Base-by-base conservation (phyloP, 1,140 invertebrate genomes). In the Zophobas atratus region DNA sequence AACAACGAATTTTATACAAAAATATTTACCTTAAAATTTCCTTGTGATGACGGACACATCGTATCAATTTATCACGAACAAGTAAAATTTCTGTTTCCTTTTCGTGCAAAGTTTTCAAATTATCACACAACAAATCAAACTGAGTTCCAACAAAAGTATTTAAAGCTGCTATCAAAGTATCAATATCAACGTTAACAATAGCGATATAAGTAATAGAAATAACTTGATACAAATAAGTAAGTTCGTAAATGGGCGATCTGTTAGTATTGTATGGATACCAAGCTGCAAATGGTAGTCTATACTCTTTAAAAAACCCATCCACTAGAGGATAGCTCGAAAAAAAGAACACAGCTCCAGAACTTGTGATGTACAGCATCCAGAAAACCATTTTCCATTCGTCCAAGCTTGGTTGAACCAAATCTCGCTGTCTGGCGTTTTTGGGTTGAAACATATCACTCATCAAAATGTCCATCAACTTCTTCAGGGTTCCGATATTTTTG, bases 231-330 rank as follows among this genome's bases (percentile, higher is more conserved):
- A 67, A 32, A 8, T 67, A 67, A 32, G 60, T 67, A 32, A 67
- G 1, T 33, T 67, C 60, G 39, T 67, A 67, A 32, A 67, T 2
- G 0, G 60, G 60, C 8, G 60, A 67, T 20, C 20, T 33, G 1
- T 38, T 41, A 43, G n/a, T 67, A 33, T 67, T 20, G 20, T 67
- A 67, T 5, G 60, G 60, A 20, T 67, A 67, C 60, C 60, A 67
- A 20, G 60, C 60, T n/a, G 43, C n/a, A 33, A 67, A 67, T 20
- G 60, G 60, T 5, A 67, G 43, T 2, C 60, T 38, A 32, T 67
- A 39, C 2, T 67, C 60, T 41, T 32, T 43, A 0, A 39, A 20
- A 38, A n/a, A 67, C 3, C 33, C 33, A 39, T 67, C 60, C 8
- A 67, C 41, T 32, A 67, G 41, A n/a, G 60, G 60, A 67, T 36